Evolutionary conservation across 2,113 vertebrate genomes (phyloP).

Genomic region (Epinephelus fuscoguttatus): DNA sequence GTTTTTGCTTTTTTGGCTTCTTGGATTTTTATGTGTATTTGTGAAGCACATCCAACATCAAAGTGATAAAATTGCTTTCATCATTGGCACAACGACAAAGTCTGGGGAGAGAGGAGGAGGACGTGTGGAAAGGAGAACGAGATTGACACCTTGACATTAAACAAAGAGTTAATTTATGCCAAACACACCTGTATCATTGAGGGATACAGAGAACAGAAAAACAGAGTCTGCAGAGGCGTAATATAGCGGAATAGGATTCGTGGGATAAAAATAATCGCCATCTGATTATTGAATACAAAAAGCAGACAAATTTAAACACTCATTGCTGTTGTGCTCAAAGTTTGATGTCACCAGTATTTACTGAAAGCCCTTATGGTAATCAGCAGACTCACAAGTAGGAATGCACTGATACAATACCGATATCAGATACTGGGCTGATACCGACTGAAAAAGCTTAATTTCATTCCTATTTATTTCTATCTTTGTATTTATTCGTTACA

Average conservation of each 20-base stretch:
- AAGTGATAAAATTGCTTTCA: slow-evolving; percentile 9
- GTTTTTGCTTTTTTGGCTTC: not conserved
- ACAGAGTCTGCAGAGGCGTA: slow-evolving; percentile 6
- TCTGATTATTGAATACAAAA: slow-evolving; percentile 11
- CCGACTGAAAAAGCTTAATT: too few relatives aligned
- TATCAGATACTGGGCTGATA: too few relatives aligned
- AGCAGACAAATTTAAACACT: slow-evolving; percentile 26
- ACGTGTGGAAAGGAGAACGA: slow-evolving; percentile 10
- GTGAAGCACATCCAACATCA: not conserved
- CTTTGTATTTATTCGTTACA: too few relatives aligned
- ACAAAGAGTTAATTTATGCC: slow-evolving; percentile 66
- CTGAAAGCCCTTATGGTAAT: not conserved
- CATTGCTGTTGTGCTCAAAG: slow-evolving; percentile 3
- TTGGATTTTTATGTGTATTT: not conserved
- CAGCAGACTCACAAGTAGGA: slow-evolving; percentile 13
- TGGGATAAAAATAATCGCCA: not conserved
- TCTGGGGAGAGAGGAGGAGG: slow-evolving; percentile 5
- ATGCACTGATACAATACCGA: too few relatives aligned
- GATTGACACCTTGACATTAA: slow-evolving; percentile 42
- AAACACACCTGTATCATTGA: slow-evolving; percentile 45
- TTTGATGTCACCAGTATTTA: slow-evolving; percentile 7
- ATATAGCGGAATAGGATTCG: not conserved
- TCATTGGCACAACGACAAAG: slow-evolving; percentile 12
- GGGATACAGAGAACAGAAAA: not conserved
- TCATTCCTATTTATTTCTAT: too few relatives aligned